Evolutionary conservation across 2,888 invertebrate genomes (phyloP).

Genomic region (Steinernema carpocapsae): DNA sequence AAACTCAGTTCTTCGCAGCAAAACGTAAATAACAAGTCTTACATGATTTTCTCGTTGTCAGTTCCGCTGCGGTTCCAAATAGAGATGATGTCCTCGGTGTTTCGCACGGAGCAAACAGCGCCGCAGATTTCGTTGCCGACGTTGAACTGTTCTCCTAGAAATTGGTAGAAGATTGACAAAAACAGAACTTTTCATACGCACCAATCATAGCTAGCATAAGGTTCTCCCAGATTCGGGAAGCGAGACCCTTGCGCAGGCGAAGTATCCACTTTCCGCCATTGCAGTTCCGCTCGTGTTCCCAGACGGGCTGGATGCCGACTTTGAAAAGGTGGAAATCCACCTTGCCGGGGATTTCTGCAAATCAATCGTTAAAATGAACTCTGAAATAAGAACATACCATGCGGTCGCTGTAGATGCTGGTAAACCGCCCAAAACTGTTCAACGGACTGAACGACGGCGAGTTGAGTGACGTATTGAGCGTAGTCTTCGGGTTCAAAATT

Average conservation of each 20-base stretch:
- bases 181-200: constrained; percentile 40
- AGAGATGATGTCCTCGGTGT: constrained; percentile 75
- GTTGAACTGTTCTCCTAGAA: constrained; percentile 86
- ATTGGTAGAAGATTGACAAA: too few species aligned
- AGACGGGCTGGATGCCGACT: constrained; percentile 97
- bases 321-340: constrained; percentile 95
- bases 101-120: constrained; percentile 90
- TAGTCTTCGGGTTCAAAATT: constrained; percentile 67
- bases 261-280: constrained; percentile 98
- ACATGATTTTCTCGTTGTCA: not conserved
- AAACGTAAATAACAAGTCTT: constrained; percentile 78
- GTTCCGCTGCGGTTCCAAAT: constrained; percentile 11
- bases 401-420: constrained; percentile 86
- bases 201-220: constrained; percentile 96
- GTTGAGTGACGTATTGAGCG: constrained; percentile 41
- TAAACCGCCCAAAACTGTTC: constrained; percentile 88
- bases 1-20: too few species aligned
- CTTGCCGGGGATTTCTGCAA: constrained; percentile 80
- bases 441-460: constrained; percentile 38
- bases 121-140: constrained; percentile 94
- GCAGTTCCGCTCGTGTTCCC: constrained; percentile 96
- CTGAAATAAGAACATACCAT: constrained; percentile 70
- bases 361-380: constrained; percentile 15
- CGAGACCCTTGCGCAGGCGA: constrained; percentile 85
- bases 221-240: constrained; percentile 97